phyloP scores from a whole-genome alignment of 2,113 vertebrate species.

The Xenotilapia leptura region DNA sequence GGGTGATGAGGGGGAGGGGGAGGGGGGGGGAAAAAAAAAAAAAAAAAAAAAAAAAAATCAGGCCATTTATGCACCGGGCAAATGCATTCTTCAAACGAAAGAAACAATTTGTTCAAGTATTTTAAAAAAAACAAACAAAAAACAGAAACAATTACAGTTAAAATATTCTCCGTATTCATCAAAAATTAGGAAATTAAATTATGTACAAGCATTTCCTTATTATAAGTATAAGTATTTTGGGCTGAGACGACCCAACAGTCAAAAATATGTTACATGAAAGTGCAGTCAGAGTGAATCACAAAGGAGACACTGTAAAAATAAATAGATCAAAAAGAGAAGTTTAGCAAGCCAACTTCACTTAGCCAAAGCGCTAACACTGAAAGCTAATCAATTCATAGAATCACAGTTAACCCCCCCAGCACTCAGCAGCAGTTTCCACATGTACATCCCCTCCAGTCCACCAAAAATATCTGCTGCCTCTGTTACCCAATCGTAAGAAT shows the following conservation, averaged over 20 bases:
- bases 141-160: background rate
- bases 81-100: background rate
- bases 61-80: background rate
- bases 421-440: background rate
- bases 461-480: background rate
- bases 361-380: background rate
- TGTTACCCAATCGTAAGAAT: conserved; percentile 38
- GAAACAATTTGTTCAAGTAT: background rate
- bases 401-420: background rate
- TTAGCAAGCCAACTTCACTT: background rate
- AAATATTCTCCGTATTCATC: background rate
- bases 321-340: background rate
- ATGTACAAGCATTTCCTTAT: background rate
- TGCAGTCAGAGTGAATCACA: background rate
- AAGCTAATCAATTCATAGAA: background rate
- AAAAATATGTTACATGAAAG: background rate
- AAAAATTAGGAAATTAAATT: background rate
- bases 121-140: fast-evolving
- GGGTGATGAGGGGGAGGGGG: too few species aligned
- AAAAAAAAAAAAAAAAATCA: background rate
- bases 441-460: background rate
- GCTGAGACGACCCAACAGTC: background rate
- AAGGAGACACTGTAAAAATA: background rate
- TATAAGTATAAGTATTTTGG: background rate
- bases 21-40: background rate